A percentile compares a stretch with the other conserved stretches of the same genome.
Evolutionary conservation across 2,113 vertebrate species (phyloP).

Genomic region (mouse (Mus musculus)): DNA sequence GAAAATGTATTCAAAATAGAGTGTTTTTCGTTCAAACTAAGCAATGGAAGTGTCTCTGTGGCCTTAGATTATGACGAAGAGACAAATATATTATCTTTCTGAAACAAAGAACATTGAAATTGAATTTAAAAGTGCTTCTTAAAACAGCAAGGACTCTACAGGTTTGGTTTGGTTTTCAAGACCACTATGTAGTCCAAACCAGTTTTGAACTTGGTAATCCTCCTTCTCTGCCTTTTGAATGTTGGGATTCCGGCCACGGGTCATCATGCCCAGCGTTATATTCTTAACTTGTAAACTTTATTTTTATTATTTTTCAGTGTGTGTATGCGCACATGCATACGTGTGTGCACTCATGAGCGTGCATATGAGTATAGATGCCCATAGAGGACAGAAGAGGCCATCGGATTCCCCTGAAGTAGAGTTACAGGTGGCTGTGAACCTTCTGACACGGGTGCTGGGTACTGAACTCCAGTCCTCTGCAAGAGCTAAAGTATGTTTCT

Average conservation of each 20-base stretch:
- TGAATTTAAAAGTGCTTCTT: background rate
- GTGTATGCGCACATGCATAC: accelerated
- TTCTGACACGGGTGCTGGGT: background rate
- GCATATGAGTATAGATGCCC: background rate
- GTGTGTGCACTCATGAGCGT: background rate
- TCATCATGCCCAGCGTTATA: background rate
- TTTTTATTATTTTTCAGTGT: background rate
- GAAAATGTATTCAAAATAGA: background rate
- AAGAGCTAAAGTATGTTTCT: background rate
- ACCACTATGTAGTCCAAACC: background rate
- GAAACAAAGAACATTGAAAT: slow-evolving; percentile 5
- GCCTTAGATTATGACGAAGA: background rate
- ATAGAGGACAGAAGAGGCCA: background rate
- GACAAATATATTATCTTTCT: background rate
- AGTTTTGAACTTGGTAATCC: background rate
- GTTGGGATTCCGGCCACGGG: background rate
- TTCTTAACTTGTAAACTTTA: background rate
- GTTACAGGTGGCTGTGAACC: background rate
- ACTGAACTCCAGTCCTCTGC: background rate
- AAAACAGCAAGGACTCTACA: background rate
- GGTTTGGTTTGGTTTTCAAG: background rate
- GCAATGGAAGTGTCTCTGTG: background rate
- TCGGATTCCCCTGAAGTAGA: background rate
- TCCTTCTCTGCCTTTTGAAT: background rate
- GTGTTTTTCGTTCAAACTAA: background rate